Evolutionary conservation across 37 sponge, comb jelly and placozoan genomes (phyloP).

Genomic region (Beroe forskalii): DNA sequence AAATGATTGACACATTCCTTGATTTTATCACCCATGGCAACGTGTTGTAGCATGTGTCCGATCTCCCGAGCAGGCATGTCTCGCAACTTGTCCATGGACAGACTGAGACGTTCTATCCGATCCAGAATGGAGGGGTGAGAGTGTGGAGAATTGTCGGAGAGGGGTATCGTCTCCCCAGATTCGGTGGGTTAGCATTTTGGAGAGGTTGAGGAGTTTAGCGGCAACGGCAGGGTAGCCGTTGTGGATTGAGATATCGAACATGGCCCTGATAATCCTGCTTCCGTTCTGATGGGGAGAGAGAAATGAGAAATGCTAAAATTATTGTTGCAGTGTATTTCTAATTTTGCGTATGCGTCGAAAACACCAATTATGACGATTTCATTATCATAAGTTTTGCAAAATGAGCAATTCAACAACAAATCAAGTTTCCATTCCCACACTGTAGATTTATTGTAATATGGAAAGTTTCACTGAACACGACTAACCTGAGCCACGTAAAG

Average conservation of each 20-base stretch:
- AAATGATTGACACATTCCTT: slow-evolving; percentile 73
- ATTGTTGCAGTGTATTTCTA: neutral
- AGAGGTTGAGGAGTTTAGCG: slow-evolving; percentile 72
- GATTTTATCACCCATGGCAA: slow-evolving; percentile 75
- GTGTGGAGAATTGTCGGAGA: slow-evolving; percentile 81
- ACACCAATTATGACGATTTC: no score
- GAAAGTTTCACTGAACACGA: no score
- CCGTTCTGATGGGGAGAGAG: slow-evolving; percentile 78
- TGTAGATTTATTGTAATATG: no score
- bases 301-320: neutral
- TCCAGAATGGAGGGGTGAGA: slow-evolving; percentile 70
- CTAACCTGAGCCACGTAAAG: slow-evolving; percentile 86
- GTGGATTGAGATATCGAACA: slow-evolving; percentile 91
- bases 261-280: slow-evolving; percentile 80
- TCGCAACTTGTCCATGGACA: slow-evolving; percentile 71
- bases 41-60: slow-evolving; percentile 84
- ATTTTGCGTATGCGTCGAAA: no score
- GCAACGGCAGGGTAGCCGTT: slow-evolving; percentile 77
- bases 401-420: no score
- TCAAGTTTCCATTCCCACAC: no score
- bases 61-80: slow-evolving; percentile 92
- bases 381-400: no score
- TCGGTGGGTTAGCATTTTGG: slow-evolving; percentile 79
- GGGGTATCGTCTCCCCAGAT: slow-evolving; percentile 89
- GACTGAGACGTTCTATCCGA: slow-evolving; percentile 71